A percentile compares a stretch with the other conserved stretches of the same genome.
Evolutionary conservation across 2,888 invertebrate genomes (phyloP).

Genomic region (Erebia aethiops): DNA sequence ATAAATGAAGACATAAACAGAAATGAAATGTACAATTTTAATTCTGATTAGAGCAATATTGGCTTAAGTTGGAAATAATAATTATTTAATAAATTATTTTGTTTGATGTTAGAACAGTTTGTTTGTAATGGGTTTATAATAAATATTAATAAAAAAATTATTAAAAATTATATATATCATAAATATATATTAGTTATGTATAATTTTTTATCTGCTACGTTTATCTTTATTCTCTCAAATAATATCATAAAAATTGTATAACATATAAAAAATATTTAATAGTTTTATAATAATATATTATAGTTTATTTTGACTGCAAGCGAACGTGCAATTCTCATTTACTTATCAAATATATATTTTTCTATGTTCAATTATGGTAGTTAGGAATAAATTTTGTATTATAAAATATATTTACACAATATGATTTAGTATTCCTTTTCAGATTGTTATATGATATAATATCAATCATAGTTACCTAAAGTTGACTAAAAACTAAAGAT

Average conservation of each 20-base stretch:
- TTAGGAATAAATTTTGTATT: neutral
- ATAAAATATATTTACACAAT: neutral
- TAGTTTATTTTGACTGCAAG: neutral
- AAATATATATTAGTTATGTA: no score
- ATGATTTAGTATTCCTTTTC: neutral
- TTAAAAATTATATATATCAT: no score
- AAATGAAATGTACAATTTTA: neutral
- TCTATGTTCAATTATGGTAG: neutral
- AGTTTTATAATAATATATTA: neutral
- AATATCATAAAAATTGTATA: neutral
- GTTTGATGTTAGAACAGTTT: neutral
- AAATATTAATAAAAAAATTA: neutral
- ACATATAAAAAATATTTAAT: neutral
- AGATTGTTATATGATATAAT: neutral
- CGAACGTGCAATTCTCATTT: neutral
- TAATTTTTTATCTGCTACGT: neutral
- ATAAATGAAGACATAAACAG: neutral
- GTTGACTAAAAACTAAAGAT: neutral
- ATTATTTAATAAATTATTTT: slow-evolving; percentile 20
- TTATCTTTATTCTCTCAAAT: neutral
- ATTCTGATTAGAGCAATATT: neutral
- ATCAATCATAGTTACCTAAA: neutral
- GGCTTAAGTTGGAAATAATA: neutral
- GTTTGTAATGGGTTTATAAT: neutral
- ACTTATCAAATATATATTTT: neutral